Base-by-base conservation (phyloP, 2,797 vertebrate genomes). In the Leontopithecus rosalia region DNA sequence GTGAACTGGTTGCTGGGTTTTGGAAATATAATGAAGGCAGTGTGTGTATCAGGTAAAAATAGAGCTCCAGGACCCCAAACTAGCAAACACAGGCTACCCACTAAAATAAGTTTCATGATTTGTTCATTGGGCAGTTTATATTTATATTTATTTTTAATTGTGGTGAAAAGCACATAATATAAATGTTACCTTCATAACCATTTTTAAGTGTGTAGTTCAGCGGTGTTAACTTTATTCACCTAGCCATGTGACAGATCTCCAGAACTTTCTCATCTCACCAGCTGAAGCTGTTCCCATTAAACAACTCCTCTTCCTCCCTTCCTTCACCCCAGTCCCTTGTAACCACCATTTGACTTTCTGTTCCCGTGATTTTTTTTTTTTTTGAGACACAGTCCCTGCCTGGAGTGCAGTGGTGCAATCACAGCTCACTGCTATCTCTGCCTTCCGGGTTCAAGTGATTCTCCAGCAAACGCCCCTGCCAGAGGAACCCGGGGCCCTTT, bases 241-340 rank as follows among this genome's bases (percentile, higher is more conserved):
- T 1, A 0, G 58, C 26, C 43, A 1, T 7, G 76, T 24, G 70
- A 81, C n/a, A 4, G 61, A 30, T 88, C 33, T 20, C 26, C 26
- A 5, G 46, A 13, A 2, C 9, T 0, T 30, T 43, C 30, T 39
- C 19, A 1, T 15, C 79, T 43, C 2, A 12, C 46, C 4, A 3
- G 61, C 88, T 2, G 22, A 52, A 57, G 11, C 46, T 41, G 6
- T 22, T 12, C 61, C 46, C 26, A 12, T 3, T 12, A 41, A 72
- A 58, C 30, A 15, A 4, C 52, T 17, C 8, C 17, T 28, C 20
- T 12, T 13, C 7, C 9, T 20, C 3, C 2, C 52, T 55, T 22
- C 52, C 20, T 7, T 20, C 20, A 28, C 5, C 14, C 3, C 24
- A 8, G 0, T 19, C 19, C 48, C 52, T 33, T 50, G 33, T 22